Evolutionary conservation across 2,888 invertebrate species (phyloP), one percentile per base, ranked within the genome.

Genomic region (Nezara viridula): DNA sequence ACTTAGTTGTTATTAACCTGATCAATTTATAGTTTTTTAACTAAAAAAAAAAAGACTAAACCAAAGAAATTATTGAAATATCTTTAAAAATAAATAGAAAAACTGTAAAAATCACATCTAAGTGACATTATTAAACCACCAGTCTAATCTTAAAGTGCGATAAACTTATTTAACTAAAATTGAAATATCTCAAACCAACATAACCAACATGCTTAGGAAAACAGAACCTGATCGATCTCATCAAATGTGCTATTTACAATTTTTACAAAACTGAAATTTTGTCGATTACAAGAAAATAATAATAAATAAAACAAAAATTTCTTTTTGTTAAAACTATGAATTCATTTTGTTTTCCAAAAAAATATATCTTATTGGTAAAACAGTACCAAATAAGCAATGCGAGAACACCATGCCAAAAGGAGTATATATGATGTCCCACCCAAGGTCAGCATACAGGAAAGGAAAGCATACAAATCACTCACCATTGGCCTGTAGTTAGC

Each of bases 401-500:
- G 49, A 89, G 81, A 66, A 85, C 32, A 88, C 19, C 40, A 88
- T 85, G 60, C 60, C 49, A 24, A 32, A 49, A 16, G 27, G 32
- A 24, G 40, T 44, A 86, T 52, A 27, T 52, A 86, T n/a, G 27
- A 89, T 87, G 27, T 37, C 37, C 66, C 4, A 73, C 37, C 66
- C 44, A 44, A 81, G 44, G n/a, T 81, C 4, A 47, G 81, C 81
- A 81, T 44, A 40, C 81, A n/a, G 44, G 24, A 81, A 44, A 81
- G 6, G 24, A n/a, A n/a, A 81, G 24, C 44, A n/a, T 66, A 37
- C 6, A 37, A 40, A 85, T 19, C 1, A 55, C 89, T 90, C 73
- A 91, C 97, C 97, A 97, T 97, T 90, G 97, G 97, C 93, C 97
- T 95, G 94, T 97, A 97, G 92, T 96, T 96, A 90, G 96, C 97